Base-by-base conservation (phyloP, 2,113 vertebrate genomes). In the Salvelinus fontinalis region DNA sequence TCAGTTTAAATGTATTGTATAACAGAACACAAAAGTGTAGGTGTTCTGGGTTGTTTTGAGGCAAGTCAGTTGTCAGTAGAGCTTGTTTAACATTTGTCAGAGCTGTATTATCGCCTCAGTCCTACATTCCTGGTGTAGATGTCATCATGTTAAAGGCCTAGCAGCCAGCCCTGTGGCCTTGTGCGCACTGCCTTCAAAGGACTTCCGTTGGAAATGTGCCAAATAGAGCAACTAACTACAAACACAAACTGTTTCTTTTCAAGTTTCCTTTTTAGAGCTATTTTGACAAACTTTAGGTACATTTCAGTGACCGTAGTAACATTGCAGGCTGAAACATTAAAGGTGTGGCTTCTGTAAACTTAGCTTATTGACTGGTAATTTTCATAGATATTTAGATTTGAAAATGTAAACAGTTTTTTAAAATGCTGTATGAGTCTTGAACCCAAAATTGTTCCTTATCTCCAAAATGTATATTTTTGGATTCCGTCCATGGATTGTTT, bases 101-200 rank as follows among this genome's bases (percentile, higher is more conserved):
- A 73, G 80, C 77, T 87, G 78, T 22, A 73, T 89, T 90, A 90
- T 91, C 87, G 84, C 79, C 71, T 71, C 67, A 82, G 80, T 87
- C 73, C 83, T 27, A 84, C 90, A 91, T 92, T 92, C 91, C 89
- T 88, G 80, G 77, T 29, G 78, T 60, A 73, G 74, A 83, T 85
- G 81, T 86, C 87, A 89, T 70, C 80, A 81, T 82, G 87, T 87
- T 86, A 81, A 82, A 75, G 84, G 74, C 82, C 88, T 90, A 81
- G 71, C 76, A 57, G 85, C 85, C 76, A 79, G 86, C 85, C 82
- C 83, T 77, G 75, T 83, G 78, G 75, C 79, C 81, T 88, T 68
- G 39, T 81, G 77, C 73, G 66, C 13, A 18, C 75, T 62, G 73
- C 71, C 85, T 88, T 89, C 77, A 84, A 88, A 88, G 77, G 77